Evolutionary conservation across 1,140 invertebrate genomes (phyloP).

Genomic region (Drosophila varians): DNA sequence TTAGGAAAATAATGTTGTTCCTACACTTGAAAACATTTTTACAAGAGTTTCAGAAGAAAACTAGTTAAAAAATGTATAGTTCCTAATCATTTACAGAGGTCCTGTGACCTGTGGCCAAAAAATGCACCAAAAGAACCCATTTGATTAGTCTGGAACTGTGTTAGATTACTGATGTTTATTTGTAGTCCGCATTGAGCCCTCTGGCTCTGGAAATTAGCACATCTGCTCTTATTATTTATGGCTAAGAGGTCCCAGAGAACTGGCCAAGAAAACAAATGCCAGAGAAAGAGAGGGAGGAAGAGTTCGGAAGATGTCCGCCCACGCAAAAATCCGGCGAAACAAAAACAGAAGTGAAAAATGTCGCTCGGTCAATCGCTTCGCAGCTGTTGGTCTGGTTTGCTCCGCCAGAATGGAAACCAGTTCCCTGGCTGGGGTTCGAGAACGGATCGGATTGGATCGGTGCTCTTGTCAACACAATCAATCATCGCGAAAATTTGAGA

Average conservation of each 20-base stretch:
- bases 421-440: constrained; percentile 29
- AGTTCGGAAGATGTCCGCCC: constrained; percentile 24
- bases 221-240: constrained; percentile 11
- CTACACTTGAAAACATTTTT: too few species aligned
- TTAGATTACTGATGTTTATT: not conserved
- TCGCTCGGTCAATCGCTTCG: constrained; percentile 77
- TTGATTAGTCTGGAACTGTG: not conserved
- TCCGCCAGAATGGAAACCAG: constrained; percentile 58
- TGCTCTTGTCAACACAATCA: constrained; percentile 63
- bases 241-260: not conserved
- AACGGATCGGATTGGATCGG: constrained; percentile 10
- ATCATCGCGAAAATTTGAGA: constrained; percentile 37
- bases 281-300: not conserved
- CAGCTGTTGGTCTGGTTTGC: constrained; percentile 60
- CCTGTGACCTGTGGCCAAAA: too few species aligned
- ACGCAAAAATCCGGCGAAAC: constrained; percentile 27
- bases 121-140: not conserved
- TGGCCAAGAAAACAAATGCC: not conserved
- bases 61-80: too few species aligned
- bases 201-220: constrained; percentile 9
- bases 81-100: not conserved
- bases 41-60: too few species aligned
- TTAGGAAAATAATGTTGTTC: too few species aligned
- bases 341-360: constrained; percentile 53
- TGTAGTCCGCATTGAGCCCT: not conserved